These are phyloP conservation scores for Aptenodytes forsteri DNA, from an alignment of 2,113 vertebrate genomes.

Conservation along the genomic window DNA sequence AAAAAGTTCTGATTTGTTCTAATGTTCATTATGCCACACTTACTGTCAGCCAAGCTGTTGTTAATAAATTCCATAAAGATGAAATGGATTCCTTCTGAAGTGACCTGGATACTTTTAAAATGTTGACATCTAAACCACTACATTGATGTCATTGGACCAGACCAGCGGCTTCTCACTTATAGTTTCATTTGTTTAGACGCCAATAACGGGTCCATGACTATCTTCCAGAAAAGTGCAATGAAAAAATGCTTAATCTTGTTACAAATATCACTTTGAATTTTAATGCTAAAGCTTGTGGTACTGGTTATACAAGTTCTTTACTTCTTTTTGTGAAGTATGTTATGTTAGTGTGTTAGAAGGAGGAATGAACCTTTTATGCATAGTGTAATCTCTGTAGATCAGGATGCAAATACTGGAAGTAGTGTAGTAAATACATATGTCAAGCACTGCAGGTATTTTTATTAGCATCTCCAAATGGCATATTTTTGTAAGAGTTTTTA, in stretches of 20 bases:
- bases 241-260: neutral
- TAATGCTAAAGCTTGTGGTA: slow-evolving; percentile 2
- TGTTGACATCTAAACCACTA: neutral
- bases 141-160: neutral
- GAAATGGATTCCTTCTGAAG: neutral
- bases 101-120: neutral
- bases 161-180: neutral
- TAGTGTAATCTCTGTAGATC: slow-evolving; percentile 19
- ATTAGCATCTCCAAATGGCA: slow-evolving; percentile 14
- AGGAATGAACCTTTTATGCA: neutral
- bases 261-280: neutral
- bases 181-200: neutral
- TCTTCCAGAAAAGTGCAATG: slow-evolving; percentile 17
- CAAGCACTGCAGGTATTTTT: slow-evolving; percentile 55
- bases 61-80: neutral
- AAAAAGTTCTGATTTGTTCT: neutral
- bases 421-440: slow-evolving; percentile 13
- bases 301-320: slow-evolving; percentile 43
- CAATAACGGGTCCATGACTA: neutral
- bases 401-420: slow-evolving; percentile 34
- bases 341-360: neutral
- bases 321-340: slow-evolving; percentile 66
- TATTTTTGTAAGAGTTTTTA: slow-evolving; percentile 67
- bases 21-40: neutral
- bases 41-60: neutral